phyloP scores from a whole-genome alignment of 2,113 vertebrate genomes.

The Sminthopsis crassicaudata region DNA sequence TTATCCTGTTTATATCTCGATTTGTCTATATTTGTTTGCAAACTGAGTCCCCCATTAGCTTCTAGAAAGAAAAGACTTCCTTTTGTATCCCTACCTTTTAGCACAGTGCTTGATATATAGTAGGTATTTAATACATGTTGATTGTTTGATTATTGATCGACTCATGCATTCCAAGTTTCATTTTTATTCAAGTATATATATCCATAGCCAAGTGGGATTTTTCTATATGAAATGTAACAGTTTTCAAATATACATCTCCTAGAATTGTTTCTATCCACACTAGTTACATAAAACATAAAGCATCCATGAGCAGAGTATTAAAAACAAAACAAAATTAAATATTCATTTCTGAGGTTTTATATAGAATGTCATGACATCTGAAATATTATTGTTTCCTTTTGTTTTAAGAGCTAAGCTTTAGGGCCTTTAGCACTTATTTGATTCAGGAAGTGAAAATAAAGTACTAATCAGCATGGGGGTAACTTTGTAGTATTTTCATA shows the following conservation, averaged over 20 bases:
- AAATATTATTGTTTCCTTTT: not conserved
- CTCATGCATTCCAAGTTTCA: not conserved
- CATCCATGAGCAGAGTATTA: not conserved
- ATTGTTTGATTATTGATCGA: not conserved
- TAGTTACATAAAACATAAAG: not conserved
- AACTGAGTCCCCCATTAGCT: not conserved
- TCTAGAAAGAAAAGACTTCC: not conserved
- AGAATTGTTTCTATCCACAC: not conserved
- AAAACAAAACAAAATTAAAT: not conserved
- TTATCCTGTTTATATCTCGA: not conserved
- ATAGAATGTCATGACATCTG: not conserved
- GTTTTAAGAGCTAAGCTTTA: not conserved
- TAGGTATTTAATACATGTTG: not conserved
- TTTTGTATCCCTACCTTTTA: not conserved
- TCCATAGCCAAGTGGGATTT: not conserved
- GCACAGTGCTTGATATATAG: not conserved
- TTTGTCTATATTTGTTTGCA: not conserved
- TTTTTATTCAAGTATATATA: not conserved
- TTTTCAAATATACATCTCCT: not conserved
- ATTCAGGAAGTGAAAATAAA: not conserved
- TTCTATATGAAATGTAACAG: not conserved
- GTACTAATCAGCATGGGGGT: not conserved
- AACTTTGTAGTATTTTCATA: not conserved
- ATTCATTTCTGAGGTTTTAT: not conserved
- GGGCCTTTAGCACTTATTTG: not conserved